Percentiles rank a stretch among this genome's conserved stretches.
Conservation (phyloP, 2,797 vertebrate species). For the Bradypodion pumilum region DNA sequence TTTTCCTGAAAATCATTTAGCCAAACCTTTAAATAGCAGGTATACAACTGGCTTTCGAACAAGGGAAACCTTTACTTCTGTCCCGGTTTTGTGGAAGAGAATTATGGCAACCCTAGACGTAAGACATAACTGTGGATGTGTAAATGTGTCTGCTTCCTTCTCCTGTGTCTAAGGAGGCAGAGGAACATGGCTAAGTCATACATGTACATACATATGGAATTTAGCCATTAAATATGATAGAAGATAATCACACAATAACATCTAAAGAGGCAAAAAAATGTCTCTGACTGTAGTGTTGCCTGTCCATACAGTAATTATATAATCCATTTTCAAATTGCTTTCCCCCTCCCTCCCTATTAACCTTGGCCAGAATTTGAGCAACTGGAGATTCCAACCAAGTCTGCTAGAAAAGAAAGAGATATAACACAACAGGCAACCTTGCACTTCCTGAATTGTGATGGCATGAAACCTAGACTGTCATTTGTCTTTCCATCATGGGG, state of each 20-base stretch:
- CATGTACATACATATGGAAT: background rate
- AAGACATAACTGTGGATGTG: too few relatives aligned
- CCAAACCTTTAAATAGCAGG: background rate
- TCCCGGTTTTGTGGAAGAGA: too few relatives aligned
- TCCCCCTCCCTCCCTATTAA: background rate
- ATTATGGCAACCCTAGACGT: too few relatives aligned
- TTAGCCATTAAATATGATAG: background rate
- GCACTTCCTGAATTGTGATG: background rate
- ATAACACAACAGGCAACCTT: background rate
- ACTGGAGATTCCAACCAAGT: background rate
- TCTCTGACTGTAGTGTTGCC: background rate
- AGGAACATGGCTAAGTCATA: background rate
- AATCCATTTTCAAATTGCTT: background rate
- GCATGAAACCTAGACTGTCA: background rate
- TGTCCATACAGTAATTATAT: background rate
- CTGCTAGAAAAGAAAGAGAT: background rate
- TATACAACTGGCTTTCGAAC: too few relatives aligned
- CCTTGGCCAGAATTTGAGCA: background rate
- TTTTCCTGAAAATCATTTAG: background rate
- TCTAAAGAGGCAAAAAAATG: background rate
- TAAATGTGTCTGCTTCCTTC: too few relatives aligned
- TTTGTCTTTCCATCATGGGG: background rate
- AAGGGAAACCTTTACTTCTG: too few relatives aligned
- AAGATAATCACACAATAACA: background rate
- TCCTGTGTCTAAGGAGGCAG: background rate